Percentiles rank a stretch among this genome's conserved stretches.
Evolutionary conservation across 2,113 vertebrate species (phyloP).

Genomic region (Pedetes capensis): DNA sequence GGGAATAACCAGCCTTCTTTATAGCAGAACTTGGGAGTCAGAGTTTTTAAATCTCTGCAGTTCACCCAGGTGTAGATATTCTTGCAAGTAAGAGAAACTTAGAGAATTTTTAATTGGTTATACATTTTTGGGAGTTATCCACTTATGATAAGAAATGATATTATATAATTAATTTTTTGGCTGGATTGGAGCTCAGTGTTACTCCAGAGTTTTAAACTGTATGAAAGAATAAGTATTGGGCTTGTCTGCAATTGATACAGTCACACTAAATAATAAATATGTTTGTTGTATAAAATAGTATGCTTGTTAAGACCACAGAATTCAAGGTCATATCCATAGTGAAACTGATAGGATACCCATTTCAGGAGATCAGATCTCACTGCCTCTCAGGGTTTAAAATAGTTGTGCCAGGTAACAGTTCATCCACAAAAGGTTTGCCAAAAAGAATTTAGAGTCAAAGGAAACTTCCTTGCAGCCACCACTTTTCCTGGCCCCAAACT

Average conservation of each 20-base stretch:
- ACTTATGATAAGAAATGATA: conserved; percentile 57
- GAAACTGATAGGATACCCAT: not conserved
- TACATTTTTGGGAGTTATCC: not conserved
- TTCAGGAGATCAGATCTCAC: not conserved
- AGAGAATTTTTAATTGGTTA: conserved; percentile 40
- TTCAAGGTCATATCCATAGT: not conserved
- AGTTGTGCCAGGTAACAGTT: not conserved
- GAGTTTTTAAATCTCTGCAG: conserved; percentile 51
- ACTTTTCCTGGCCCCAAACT: not conserved
- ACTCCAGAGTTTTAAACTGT: conserved; percentile 10
- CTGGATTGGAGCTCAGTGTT: not conserved
- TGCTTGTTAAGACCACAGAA: not conserved
- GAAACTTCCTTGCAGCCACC: not conserved
- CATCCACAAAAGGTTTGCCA: not conserved
- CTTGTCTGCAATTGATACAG: not conserved
- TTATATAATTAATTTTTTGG: conserved; percentile 55
- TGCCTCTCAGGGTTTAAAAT: not conserved
- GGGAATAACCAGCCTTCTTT: conserved; percentile 60
- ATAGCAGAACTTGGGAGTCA: not conserved
- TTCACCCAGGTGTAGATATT: conserved; percentile 68
- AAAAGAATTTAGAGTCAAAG: not conserved
- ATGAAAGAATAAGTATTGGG: not conserved
- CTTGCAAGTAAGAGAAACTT: conserved; percentile 49
- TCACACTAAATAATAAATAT: not conserved
- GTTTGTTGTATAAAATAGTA: not conserved